phyloP scores from a whole-genome alignment of 2,888 invertebrate species.

The Acanthosepion lycidas region DNA sequence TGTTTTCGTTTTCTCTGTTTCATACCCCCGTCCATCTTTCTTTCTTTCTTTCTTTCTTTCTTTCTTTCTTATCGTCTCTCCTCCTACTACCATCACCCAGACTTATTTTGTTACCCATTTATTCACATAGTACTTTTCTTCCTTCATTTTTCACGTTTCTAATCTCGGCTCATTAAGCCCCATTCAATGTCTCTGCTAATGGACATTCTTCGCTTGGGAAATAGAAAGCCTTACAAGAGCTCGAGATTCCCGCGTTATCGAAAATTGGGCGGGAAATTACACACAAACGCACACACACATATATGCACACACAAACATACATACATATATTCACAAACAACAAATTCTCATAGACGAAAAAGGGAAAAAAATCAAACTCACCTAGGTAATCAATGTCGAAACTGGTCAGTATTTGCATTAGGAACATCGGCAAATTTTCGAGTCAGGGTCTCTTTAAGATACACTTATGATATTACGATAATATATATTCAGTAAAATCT shows the following conservation, averaged over 20 bases:
- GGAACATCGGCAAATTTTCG: neutral
- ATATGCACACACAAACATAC: neutral
- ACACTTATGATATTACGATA: neutral
- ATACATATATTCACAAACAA: neutral
- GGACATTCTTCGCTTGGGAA: neutral
- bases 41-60: neutral
- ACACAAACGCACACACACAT: neutral
- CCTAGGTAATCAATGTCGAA: neutral
- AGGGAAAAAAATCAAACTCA: neutral
- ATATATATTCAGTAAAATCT: conserved; percentile 3
- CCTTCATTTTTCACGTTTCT: neutral
- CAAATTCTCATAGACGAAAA: too few relatives aligned
- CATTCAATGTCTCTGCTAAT: neutral
- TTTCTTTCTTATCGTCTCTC: neutral
- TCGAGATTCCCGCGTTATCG: neutral
- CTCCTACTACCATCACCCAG: neutral
- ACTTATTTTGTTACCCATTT: neutral
- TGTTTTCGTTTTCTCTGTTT: neutral
- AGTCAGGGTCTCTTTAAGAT: neutral
- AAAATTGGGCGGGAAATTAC: neutral
- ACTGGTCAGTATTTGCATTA: neutral
- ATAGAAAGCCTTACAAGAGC: neutral
- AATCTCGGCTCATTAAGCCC: neutral
- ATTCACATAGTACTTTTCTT: neutral
- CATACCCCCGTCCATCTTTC: neutral